Evolutionary conservation across 2,888 invertebrate species (phyloP).

Genomic region (Dioctria rufipes): DNA sequence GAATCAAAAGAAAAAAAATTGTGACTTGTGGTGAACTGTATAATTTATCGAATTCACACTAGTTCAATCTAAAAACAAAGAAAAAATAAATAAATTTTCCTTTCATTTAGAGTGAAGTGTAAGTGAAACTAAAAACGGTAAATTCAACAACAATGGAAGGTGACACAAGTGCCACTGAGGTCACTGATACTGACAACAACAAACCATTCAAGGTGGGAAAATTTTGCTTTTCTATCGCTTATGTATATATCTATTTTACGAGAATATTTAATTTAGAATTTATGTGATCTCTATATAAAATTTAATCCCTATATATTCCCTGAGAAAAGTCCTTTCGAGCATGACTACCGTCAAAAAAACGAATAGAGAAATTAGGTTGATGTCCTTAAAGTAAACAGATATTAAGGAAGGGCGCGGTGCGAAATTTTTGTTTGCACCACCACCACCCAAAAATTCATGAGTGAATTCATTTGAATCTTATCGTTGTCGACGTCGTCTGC

Average conservation of each 20-base stretch:
- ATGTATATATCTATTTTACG: no score
- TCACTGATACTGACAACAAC: constrained; percentile 50
- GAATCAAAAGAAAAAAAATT: background rate
- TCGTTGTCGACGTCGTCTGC: background rate
- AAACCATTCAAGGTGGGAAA: constrained; percentile 56
- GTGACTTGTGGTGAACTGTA: background rate
- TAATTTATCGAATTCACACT: background rate
- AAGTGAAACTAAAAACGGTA: constrained; percentile 16
- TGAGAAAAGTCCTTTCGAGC: background rate
- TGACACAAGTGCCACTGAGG: background rate
- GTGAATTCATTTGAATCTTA: background rate
- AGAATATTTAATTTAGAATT: no score
- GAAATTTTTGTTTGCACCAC: background rate
- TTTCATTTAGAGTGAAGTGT: background rate
- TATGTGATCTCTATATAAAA: no score
- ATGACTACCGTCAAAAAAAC: constrained; percentile 22
- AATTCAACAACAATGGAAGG: constrained; percentile 32
- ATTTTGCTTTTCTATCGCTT: background rate
- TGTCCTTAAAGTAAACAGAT: constrained; percentile 46
- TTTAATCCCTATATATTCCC: no score
- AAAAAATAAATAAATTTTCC: background rate
- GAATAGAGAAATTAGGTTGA: constrained; percentile 16
- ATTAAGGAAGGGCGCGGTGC: constrained; percentile 39
- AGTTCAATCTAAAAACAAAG: background rate
- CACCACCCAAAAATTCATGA: background rate